A percentile compares a stretch with the other conserved stretches of the same genome.
These are phyloP conservation scores for Atethmia centrago DNA, from an alignment of 2,888 invertebrate genomes.

Conservation along the genomic window DNA sequence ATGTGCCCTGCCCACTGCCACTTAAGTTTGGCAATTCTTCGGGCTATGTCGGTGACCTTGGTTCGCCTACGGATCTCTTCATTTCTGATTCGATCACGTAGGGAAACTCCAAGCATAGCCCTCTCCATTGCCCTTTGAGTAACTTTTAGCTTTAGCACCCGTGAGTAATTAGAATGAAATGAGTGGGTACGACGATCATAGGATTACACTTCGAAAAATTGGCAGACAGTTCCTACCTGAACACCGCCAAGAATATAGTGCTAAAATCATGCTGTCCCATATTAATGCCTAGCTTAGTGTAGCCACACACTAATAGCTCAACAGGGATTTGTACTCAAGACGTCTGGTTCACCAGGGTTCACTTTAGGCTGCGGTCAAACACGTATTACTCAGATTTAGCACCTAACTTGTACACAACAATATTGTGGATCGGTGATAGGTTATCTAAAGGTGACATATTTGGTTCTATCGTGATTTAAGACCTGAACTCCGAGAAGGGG, in stretches of 20 bases:
- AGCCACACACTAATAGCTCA: conserved; percentile 17
- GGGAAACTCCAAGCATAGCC: too few species aligned
- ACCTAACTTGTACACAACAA: background rate
- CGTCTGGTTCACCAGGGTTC: conserved; percentile 1
- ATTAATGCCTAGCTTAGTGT: conserved; percentile 8
- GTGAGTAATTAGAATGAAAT: background rate
- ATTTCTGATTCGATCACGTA: too few species aligned
- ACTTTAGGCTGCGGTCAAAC: conserved; percentile 4
- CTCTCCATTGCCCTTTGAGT: too few species aligned
- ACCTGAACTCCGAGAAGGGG: background rate
- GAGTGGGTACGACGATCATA: background rate
- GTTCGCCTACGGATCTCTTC: too few species aligned
- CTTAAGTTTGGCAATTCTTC: too few species aligned
- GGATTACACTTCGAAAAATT: background rate
- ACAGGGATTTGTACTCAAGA: conserved; percentile 37
- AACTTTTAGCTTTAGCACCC: too few species aligned
- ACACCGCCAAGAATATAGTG: background rate
- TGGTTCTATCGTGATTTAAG: background rate
- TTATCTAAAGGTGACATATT: background rate
- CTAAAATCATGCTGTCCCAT: conserved; percentile 8
- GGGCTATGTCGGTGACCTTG: too few species aligned
- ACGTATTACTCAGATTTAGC: background rate
- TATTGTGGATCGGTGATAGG: background rate
- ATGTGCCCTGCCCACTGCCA: too few species aligned
- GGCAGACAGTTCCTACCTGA: background rate